phyloP scores from a whole-genome alignment of 2,797 vertebrate genomes.

The Cetoscarus ocellatus region DNA sequence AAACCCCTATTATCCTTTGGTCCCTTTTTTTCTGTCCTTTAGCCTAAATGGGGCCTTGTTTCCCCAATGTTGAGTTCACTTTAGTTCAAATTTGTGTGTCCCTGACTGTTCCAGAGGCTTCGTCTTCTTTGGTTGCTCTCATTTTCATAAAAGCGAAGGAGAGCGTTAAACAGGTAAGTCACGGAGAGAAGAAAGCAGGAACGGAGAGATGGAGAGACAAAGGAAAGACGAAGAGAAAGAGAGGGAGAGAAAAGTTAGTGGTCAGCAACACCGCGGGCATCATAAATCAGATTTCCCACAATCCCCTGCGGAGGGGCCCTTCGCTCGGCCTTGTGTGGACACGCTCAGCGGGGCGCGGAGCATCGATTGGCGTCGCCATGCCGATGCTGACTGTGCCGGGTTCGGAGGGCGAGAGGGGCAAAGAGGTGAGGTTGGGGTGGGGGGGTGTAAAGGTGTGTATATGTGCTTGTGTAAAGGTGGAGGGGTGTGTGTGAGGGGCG shows the following conservation, averaged over 20 bases:
- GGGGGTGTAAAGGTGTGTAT: conserved; percentile 14
- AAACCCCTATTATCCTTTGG: conserved; percentile 39
- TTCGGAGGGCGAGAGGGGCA: conserved; percentile 76
- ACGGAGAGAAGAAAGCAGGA: conserved; percentile 22
- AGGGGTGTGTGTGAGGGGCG: conserved; percentile 16
- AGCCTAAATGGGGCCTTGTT: background rate
- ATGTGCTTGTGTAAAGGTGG: conserved; percentile 31
- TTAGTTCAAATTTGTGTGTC: background rate
- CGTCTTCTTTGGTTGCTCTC: conserved; percentile 3
- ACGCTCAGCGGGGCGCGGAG: conserved; percentile 85
- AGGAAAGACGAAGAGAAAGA: conserved; percentile 22
- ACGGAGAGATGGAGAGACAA: conserved; percentile 61
- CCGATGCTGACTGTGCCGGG: conserved; percentile 84
- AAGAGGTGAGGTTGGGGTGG: conserved; percentile 51
- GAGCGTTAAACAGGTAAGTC: conserved; percentile 61
- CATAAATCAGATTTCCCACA: conserved; percentile 91
- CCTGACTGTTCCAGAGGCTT: conserved; percentile 7
- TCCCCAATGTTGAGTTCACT: background rate
- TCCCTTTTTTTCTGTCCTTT: conserved; percentile 3
- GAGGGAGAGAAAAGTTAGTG: conserved; percentile 76
- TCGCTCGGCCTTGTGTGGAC: conserved; percentile 82
- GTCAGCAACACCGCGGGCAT: conserved; percentile 86
- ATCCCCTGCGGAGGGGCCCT: conserved; percentile 86
- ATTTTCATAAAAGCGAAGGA: conserved; percentile 44
- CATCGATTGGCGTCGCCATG: conserved; percentile 87